phyloP scores from a whole-genome alignment of 2,797 vertebrate genomes.

The Hydrophis major region DNA sequence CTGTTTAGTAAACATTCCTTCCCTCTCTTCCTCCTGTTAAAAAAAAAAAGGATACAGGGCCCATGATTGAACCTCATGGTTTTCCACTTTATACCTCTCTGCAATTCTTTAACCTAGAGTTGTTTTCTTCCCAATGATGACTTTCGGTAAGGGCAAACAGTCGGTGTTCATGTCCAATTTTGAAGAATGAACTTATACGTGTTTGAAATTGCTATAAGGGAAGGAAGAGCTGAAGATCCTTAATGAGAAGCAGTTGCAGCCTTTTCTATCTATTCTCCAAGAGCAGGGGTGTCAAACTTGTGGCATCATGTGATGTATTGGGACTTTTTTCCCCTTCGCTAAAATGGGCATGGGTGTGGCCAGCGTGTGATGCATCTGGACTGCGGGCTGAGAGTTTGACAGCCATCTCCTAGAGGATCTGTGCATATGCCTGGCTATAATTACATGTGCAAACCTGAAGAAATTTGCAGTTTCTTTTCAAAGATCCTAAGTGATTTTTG shows the following conservation, averaged over 20 bases:
- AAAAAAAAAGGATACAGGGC: background rate
- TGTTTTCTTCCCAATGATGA: background rate
- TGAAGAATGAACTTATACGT: background rate
- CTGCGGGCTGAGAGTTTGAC: too few relatives aligned
- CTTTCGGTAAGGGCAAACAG: fast-evolving
- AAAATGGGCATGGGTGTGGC: too few relatives aligned
- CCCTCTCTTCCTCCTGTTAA: background rate
- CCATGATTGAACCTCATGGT: background rate
- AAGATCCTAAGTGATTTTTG: background rate
- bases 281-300: too few relatives aligned
- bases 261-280: background rate
- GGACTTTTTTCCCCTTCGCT: too few relatives aligned
- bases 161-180: background rate
- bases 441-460: background rate
- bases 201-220: background rate
- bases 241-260: background rate
- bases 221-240: background rate
- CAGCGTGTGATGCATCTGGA: too few relatives aligned
- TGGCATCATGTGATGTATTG: too few relatives aligned
- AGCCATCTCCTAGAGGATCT: background rate
- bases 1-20: background rate
- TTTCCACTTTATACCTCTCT: background rate
- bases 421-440: background rate
- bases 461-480: background rate
- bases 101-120: background rate